phyloP scores from a whole-genome alignment of 2,113 vertebrate species.

The Ursus arctos region DNA sequence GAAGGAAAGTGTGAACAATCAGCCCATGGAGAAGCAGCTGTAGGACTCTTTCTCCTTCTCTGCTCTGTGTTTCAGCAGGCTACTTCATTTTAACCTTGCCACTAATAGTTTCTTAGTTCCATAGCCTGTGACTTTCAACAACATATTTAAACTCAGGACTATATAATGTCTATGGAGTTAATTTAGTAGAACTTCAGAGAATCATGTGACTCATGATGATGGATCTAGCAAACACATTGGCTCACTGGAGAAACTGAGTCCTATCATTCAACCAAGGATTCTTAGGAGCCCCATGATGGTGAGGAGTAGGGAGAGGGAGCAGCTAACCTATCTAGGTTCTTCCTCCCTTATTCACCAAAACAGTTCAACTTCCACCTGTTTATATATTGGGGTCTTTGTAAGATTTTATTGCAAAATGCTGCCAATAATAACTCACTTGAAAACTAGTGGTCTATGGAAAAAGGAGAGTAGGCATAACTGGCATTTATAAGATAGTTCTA shows the following conservation, averaged over 20 bases:
- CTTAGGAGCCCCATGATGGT: neutral
- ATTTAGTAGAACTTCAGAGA: neutral
- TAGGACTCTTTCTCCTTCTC: neutral
- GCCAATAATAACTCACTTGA: neutral
- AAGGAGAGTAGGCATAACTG: neutral
- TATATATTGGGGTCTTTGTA: neutral
- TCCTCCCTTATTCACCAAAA: neutral
- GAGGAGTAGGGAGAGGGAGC: neutral
- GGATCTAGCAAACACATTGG: neutral
- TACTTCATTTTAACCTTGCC: neutral
- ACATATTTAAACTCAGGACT: neutral
- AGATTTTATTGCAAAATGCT: neutral
- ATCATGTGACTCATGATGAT: neutral
- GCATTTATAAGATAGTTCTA: neutral
- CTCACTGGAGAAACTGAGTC: neutral
- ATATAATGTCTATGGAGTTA: neutral
- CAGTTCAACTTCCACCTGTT: neutral
- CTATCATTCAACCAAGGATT: neutral
- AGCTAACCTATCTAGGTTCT: neutral
- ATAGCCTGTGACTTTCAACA: neutral
- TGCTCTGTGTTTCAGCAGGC: neutral
- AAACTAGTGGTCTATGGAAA: neutral
- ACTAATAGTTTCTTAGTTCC: neutral
- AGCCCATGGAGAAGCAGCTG: neutral
- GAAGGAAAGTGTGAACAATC: neutral